Percentiles rank a stretch among this genome's conserved stretches.
Evolutionary conservation across 2,113 vertebrate species (phyloP).

Genomic region (Accipiter virgatus): DNA sequence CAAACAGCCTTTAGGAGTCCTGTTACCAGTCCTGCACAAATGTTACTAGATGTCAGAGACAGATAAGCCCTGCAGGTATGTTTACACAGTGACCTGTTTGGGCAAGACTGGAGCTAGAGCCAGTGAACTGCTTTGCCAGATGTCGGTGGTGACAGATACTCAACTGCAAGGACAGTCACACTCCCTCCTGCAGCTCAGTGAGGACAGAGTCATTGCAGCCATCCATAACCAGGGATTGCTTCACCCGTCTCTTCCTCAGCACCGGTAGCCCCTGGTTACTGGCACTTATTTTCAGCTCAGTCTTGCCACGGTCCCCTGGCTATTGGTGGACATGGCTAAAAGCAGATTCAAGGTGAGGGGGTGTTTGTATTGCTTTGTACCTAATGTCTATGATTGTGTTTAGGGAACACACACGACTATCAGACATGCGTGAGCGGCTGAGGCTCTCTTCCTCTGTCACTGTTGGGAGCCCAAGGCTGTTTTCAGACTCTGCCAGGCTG

Average conservation of each 20-base stretch:
- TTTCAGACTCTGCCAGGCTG: constrained; percentile 30
- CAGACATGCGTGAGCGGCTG: neutral
- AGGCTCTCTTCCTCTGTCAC: neutral
- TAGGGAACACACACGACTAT: neutral
- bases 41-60: neutral
- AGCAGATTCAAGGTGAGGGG: neutral
- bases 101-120: neutral
- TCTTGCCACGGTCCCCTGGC: neutral
- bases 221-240: accelerated
- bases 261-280: neutral
- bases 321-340: neutral
- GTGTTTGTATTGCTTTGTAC: neutral
- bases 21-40: neutral
- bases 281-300: neutral
- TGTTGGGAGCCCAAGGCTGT: constrained; percentile 19
- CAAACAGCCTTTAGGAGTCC: neutral
- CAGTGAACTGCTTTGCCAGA: neutral
- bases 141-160: neutral
- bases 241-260: neutral
- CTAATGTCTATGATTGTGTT: accelerated
- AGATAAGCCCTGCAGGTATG: neutral
- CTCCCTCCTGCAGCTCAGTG: neutral
- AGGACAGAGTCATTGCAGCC: neutral
- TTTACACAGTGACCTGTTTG: constrained; percentile 26
- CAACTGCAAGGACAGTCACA: neutral